phyloP scores from a whole-genome alignment of 2,113 vertebrate species.

The Cavia porcellus region DNA sequence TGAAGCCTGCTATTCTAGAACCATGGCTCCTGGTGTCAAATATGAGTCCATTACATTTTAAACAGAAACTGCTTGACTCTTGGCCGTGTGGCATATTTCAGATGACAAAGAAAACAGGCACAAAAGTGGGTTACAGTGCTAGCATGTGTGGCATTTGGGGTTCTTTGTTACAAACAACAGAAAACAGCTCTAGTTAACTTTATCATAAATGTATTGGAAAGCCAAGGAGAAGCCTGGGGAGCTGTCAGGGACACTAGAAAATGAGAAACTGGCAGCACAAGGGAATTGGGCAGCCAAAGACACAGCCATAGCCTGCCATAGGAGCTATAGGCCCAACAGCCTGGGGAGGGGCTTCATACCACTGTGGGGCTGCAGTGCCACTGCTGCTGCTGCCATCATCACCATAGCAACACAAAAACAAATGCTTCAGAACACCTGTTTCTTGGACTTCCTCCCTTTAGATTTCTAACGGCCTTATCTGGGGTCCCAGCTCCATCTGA shows the following conservation, averaged over 20 bases:
- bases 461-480: background rate
- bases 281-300: background rate
- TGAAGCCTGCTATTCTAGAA: conserved; percentile 1
- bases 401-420: background rate
- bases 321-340: background rate
- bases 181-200: conserved; percentile 42
- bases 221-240: background rate
- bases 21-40: background rate
- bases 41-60: background rate
- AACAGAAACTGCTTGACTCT: conserved; percentile 37
- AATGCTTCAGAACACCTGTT: background rate
- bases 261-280: conserved; percentile 19
- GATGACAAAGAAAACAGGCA: conserved; percentile 29
- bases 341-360: background rate
- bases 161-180: conserved; percentile 49
- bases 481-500: background rate
- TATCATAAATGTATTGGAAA: conserved; percentile 42
- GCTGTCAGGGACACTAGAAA: background rate
- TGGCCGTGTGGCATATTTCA: background rate
- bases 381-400: background rate
- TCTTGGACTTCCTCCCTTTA: background rate
- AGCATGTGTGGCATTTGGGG: background rate
- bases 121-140: background rate
- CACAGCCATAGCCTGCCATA: background rate
- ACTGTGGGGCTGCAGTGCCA: background rate